phyloP scores from a whole-genome alignment of 2,888 invertebrate genomes.

The Criorhina ranunculi region DNA sequence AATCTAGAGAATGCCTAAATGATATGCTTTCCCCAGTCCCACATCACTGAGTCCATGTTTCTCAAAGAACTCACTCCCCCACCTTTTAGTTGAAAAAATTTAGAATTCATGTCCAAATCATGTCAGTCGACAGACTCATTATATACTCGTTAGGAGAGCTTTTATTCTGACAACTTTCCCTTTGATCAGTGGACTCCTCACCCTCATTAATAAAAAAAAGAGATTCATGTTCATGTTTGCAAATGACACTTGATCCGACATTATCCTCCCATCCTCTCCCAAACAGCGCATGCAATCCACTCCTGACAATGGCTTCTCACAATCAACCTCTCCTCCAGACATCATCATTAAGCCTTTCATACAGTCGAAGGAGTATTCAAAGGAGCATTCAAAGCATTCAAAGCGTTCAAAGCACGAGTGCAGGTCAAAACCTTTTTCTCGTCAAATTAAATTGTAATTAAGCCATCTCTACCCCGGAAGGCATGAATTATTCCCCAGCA shows the following conservation, averaged over 20 bases:
- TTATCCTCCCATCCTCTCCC: not conserved
- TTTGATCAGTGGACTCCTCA: conserved; percentile 19
- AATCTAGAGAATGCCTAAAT: no score
- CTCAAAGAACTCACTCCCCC: no score
- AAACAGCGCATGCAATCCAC: conserved; percentile 10
- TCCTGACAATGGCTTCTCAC: not conserved
- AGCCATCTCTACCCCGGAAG: not conserved
- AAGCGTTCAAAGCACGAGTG: not conserved
- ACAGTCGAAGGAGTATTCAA: no score
- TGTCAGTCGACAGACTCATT: not conserved
- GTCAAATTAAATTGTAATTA: conserved; percentile 47
- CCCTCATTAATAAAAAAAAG: conserved; percentile 16
- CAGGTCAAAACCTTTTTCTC: conserved; percentile 12
- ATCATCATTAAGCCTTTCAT: conserved; percentile 37
- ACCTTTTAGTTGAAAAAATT: no score
- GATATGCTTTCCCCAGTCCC: no score
- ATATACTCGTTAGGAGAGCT: conserved; percentile 1
- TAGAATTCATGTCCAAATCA: not conserved
- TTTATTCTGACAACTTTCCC: not conserved
- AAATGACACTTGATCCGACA: conserved; percentile 15
- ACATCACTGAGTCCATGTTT: no score
- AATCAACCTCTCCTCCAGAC: conserved; percentile 17
- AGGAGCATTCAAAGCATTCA: no score
- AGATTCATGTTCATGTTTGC: conserved; percentile 19
- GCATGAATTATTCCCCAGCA: conserved; percentile 13